A percentile compares a stretch with the other conserved stretches of the same genome.
Evolutionary conservation across 2,888 invertebrate genomes (phyloP).

Genomic region (Spicauda simplicius): DNA sequence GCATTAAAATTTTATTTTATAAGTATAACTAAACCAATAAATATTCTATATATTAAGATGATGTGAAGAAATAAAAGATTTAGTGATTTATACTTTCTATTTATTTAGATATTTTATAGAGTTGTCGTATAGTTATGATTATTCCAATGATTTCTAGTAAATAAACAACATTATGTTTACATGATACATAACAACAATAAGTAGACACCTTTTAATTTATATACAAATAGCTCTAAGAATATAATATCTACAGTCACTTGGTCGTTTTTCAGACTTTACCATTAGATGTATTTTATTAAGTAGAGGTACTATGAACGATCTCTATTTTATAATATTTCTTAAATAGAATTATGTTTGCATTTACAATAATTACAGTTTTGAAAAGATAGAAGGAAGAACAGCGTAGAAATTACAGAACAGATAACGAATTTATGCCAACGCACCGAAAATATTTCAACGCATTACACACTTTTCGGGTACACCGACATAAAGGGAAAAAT

Average conservation of each 20-base stretch:
- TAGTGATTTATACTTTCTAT: conserved; percentile 66
- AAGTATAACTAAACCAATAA: no score
- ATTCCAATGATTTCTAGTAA: conserved; percentile 67
- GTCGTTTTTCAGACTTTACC: conserved; percentile 81
- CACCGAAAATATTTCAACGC: conserved; percentile 43
- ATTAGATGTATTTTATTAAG: conserved; percentile 52
- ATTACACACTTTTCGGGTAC: not conserved
- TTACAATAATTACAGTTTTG: conserved; percentile 51
- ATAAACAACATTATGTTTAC: conserved; percentile 76
- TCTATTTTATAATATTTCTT: conserved; percentile 52
- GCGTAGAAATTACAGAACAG: conserved; percentile 3
- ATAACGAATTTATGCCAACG: conserved; percentile 10
- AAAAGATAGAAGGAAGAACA: conserved; percentile 20
- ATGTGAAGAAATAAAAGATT: conserved; percentile 54
- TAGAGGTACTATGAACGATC: conserved; percentile 58
- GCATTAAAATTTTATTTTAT: no score
- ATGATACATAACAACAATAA: conserved; percentile 65
- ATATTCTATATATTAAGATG: not conserved
- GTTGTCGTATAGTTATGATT: conserved; percentile 57
- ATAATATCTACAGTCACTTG: conserved; percentile 75
- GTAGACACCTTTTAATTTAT: conserved; percentile 69
- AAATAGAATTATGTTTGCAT: conserved; percentile 51
- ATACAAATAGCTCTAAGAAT: conserved; percentile 68
- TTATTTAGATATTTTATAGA: conserved; percentile 74
- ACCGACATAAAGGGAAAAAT: conserved; percentile 1